Base-by-base conservation (phyloP, 2,797 vertebrate species). In the Aulostomus chinensis region DNA sequence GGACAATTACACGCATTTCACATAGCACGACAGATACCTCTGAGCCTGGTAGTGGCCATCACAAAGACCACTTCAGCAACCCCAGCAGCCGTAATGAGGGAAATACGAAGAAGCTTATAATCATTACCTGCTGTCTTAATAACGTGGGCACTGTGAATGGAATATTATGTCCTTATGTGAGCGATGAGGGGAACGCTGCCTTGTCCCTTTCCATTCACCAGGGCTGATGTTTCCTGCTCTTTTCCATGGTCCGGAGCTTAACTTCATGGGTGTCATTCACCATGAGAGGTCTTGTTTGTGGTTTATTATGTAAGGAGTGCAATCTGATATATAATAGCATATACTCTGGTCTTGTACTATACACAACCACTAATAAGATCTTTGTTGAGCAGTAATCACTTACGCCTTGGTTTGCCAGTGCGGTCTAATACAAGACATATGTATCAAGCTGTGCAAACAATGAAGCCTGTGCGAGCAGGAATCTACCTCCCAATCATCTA, bases 291-390 rank as follows among this genome's bases (percentile, higher is more conserved):
- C 58, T 31, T 55, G 67, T 52, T 71, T 59, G 70, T 21, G 74
- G 70, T 62, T 62, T 45, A 24, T 81, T 86, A 73, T 76, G 57
- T 72, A 79, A 85, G 33, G 51, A 34, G 16, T 22, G 62, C 59
- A 64, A 58, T 58, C 62, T 13, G 59, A 72, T 53, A 49, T 39
- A 22, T 58, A 29, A 51, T 34, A 2, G 70, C 58, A 64, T 36
- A 41, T 63, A 21, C 63, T 47, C n/a, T 0, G 40, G 4, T 65
- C 51, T 58, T 39, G 32, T 29, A 31, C 50, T 37, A 42, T 31
- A 56, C 52, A 52, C 46, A 33, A 60, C 72, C 74, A 21, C 81
- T 78, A 79, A 81, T 80, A 48, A 11, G 46, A 67, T 68, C 74
- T 73, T 58, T 32, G 52, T 58, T 58, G 69, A 62, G 67, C 62